A percentile compares a stretch with the other conserved stretches of the same genome.
Conservation (phyloP, 53 echinoderm and acorn worm species). For the Pentamera pediparva region DNA sequence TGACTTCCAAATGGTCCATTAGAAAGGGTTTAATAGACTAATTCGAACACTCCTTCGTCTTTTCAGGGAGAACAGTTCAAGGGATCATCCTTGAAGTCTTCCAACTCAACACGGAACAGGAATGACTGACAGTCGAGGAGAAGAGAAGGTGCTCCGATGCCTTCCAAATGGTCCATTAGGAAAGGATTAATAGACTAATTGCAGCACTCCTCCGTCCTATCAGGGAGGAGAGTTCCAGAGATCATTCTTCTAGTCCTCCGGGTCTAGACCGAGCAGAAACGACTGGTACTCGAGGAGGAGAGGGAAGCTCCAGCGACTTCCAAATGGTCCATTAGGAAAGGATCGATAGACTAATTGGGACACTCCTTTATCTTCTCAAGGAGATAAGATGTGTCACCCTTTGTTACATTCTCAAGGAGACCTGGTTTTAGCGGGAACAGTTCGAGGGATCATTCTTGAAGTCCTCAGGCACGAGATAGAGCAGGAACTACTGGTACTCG, state of each 20-base stretch:
- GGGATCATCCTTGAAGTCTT: slow-evolving; percentile 15
- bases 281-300: background rate
- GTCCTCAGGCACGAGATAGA: slow-evolving; percentile 12
- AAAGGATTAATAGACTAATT: too few relatives aligned
- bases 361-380: background rate
- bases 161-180: slow-evolving; percentile 13
- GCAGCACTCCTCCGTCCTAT: too few relatives aligned
- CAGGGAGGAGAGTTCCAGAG: too few relatives aligned
- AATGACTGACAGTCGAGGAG: slow-evolving; percentile 2
- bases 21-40: background rate
- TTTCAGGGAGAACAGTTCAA: slow-evolving; percentile 15
- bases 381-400: too few relatives aligned
- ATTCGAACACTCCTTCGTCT: too few relatives aligned
- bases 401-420: too few relatives aligned
- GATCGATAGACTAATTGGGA: too few relatives aligned
- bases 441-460: slow-evolving; percentile 10
- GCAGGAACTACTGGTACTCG: background rate
- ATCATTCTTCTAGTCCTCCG: slow-evolving; percentile 11
- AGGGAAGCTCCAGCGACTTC: slow-evolving; percentile 1
- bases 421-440: too few relatives aligned
- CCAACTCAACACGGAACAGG: background rate
- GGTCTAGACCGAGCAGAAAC: background rate
- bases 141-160: background rate
- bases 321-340: slow-evolving; percentile 1
- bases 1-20: slow-evolving; percentile 16